These are phyloP conservation scores for Sylvicapra grimmia DNA, from an alignment of 2,113 vertebrate species.

Conservation along the genomic window DNA sequence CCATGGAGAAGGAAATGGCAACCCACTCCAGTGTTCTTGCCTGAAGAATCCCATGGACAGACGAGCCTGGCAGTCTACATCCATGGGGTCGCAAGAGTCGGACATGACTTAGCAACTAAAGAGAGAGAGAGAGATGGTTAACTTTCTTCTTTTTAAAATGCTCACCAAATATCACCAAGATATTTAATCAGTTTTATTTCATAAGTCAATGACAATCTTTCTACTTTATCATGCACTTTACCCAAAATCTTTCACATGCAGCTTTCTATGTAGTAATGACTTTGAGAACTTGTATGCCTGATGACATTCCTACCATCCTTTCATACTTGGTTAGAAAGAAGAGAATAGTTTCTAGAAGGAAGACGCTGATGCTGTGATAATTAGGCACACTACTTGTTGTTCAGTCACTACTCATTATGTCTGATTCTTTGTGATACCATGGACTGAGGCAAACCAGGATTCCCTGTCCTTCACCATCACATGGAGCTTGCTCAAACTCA, in stretches of 20 bases:
- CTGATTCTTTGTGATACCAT: background rate
- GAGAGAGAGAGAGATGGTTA: background rate
- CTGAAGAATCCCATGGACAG: background rate
- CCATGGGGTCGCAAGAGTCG: background rate
- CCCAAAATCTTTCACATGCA: background rate
- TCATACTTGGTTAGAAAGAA: background rate
- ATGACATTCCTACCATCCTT: background rate
- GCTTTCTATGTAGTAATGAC: background rate
- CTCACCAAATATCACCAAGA: background rate
- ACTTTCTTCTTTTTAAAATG: background rate
- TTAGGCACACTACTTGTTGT: background rate
- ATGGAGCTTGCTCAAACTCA: background rate
- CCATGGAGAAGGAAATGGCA: background rate
- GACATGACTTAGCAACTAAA: background rate
- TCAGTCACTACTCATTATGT: background rate
- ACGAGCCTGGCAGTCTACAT: background rate
- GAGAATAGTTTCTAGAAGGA: background rate
- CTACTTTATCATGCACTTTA: background rate
- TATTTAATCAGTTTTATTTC: background rate
- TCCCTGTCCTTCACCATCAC: background rate
- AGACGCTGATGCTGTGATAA: background rate
- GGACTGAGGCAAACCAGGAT: background rate
- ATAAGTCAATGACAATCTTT: background rate
- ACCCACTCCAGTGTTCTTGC: background rate
- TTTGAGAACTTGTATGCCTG: background rate